Conservation (phyloP, 2,797 vertebrate species). For the Neomorphus geoffroyi region DNA sequence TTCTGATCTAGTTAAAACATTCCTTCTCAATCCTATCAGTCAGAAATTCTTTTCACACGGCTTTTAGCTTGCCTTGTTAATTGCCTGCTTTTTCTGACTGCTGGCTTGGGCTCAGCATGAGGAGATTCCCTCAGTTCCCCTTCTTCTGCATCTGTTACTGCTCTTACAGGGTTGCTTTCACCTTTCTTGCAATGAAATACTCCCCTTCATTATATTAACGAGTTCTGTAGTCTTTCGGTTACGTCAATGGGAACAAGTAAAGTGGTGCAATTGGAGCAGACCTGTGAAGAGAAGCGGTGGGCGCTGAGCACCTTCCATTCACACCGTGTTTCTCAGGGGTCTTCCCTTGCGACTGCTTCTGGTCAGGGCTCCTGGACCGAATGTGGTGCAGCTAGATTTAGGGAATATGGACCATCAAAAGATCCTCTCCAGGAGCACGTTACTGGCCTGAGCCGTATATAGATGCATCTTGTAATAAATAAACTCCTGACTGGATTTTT, state of each 20-base stretch:
- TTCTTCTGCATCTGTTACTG: background rate
- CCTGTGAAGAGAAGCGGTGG: background rate
- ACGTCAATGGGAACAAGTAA: background rate
- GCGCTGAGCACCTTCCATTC: background rate
- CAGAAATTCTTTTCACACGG: background rate
- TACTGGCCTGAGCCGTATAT: background rate
- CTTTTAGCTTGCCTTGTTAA: constrained; percentile 19
- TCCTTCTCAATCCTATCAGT: background rate
- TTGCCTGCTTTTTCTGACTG: background rate
- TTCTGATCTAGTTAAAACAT: constrained; percentile 61
- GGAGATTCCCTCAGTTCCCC: background rate
- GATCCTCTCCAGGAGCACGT: background rate
- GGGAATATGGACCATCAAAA: background rate
- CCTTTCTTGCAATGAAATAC: background rate
- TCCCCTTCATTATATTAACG: background rate
- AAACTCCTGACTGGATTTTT: background rate
- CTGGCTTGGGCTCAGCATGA: background rate
- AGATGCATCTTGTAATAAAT: background rate
- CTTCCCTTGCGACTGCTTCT: background rate
- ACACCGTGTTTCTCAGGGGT: background rate
- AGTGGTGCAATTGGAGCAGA: background rate
- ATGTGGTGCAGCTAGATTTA: background rate
- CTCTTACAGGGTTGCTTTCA: background rate
- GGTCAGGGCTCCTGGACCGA: background rate
- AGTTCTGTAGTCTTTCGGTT: background rate